phyloP scores from a whole-genome alignment of 2,888 invertebrate species.

The Phorcus lineatus region DNA sequence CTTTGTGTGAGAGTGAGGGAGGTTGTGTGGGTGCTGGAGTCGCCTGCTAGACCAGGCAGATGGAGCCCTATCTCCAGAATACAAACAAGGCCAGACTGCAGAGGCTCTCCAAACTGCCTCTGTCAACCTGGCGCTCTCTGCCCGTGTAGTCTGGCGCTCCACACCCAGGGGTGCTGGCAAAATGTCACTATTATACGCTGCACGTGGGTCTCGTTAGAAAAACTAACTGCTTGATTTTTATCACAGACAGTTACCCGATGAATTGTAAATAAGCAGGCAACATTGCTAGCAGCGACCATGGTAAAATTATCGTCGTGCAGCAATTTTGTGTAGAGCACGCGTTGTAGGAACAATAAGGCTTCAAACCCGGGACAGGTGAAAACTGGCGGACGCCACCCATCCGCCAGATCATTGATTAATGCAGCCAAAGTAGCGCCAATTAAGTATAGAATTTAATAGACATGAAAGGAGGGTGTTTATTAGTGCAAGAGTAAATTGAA shows the following conservation, averaged over 20 bases:
- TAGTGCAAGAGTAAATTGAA: conserved; percentile 41
- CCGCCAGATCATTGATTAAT: conserved; percentile 62
- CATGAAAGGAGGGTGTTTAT: conserved; percentile 60
- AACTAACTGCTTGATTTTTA: conserved; percentile 44
- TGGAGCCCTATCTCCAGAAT: conserved; percentile 29
- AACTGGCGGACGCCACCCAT: conserved; percentile 46
- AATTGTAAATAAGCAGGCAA: conserved; percentile 54
- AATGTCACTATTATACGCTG: background rate
- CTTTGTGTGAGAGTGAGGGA: background rate
- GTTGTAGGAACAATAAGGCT: conserved; percentile 55
- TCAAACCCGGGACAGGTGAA: conserved; percentile 63
- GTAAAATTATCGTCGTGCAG: conserved; percentile 57
- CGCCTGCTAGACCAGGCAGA: conserved; percentile 26
- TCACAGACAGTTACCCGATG: conserved; percentile 47
- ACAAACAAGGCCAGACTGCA: conserved; percentile 30
- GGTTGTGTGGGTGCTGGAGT: background rate
- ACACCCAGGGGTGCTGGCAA: conserved; percentile 2
- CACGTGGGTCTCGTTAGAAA: conserved; percentile 26
- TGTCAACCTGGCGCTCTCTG: conserved; percentile 1
- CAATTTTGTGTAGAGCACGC: conserved; percentile 55
- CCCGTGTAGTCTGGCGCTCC: background rate
- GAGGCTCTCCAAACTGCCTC: conserved; percentile 29
- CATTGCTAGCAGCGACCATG: conserved; percentile 49
- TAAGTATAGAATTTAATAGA: conserved; percentile 71
- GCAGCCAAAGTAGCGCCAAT: conserved; percentile 63